A percentile compares a stretch with the other conserved stretches of the same genome.
These are phyloP conservation scores for Drosophila orosa DNA, from an alignment of 1,140 invertebrate species.

Conservation along the genomic window DNA sequence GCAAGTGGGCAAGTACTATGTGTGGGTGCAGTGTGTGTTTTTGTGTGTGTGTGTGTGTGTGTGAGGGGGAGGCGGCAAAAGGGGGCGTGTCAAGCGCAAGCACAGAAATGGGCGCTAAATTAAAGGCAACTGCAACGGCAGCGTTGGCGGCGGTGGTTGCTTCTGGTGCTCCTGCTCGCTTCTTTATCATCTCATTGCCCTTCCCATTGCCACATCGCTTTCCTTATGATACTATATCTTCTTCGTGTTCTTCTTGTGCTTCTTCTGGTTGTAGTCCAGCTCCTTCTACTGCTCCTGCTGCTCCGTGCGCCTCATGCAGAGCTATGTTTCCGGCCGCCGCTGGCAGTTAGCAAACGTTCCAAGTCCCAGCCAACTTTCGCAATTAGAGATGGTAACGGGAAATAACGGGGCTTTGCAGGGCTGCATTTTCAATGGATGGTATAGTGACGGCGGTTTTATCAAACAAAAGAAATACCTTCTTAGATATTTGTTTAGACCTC, in stretches of 20 bases:
- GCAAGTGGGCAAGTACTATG: slow-evolving; percentile 55
- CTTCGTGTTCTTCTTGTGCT: slow-evolving; percentile 39
- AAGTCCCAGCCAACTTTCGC: slow-evolving; percentile 41
- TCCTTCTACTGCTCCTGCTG: slow-evolving; percentile 12
- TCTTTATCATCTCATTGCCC: slow-evolving; percentile 41
- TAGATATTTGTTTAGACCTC: background rate
- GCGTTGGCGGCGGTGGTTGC: slow-evolving; percentile 8
- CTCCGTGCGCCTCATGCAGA: slow-evolving; percentile 56
- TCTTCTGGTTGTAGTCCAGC: slow-evolving; percentile 19
- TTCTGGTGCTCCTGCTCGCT: slow-evolving; percentile 11
- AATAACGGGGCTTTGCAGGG: slow-evolving; percentile 11
- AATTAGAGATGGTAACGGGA: slow-evolving; percentile 50
- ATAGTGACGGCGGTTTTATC: background rate
- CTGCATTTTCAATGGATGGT: background rate
- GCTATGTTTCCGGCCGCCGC: slow-evolving; percentile 74
- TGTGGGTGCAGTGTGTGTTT: no score
- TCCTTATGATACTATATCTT: slow-evolving; percentile 38
- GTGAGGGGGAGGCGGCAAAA: slow-evolving; percentile 50
- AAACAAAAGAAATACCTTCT: no score
- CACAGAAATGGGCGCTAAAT: slow-evolving; percentile 65
- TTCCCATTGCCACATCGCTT: slow-evolving; percentile 17
- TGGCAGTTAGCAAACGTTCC: slow-evolving; percentile 72
- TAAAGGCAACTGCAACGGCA: slow-evolving; percentile 65
- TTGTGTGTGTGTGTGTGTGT: slow-evolving; percentile 18
- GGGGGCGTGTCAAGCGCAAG: slow-evolving; percentile 72